Percentiles rank a stretch among this genome's conserved stretches.
Conservation (phyloP, 1,140 invertebrate species). For the Drosophila neocordata region DNA sequence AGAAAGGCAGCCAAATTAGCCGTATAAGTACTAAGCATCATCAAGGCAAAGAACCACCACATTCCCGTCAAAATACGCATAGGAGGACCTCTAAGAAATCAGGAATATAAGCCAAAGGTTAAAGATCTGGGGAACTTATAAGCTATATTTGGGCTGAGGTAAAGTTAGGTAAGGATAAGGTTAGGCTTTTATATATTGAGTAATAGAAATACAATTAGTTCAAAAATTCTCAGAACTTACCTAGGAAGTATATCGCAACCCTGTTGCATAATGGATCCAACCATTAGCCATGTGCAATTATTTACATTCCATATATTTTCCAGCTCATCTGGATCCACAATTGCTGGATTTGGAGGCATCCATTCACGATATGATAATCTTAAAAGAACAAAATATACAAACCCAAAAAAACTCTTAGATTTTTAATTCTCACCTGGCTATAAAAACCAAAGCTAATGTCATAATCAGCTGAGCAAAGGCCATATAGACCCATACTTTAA, state of each 20-base stretch:
- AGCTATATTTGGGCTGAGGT: constrained; percentile 40
- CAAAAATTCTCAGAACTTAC: constrained; percentile 80
- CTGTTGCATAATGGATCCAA: constrained; percentile 92
- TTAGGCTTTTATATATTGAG: too few relatives aligned
- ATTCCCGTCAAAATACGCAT: constrained; percentile 92
- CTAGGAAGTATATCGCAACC: constrained; percentile 91
- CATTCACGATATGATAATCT: constrained; percentile 94
- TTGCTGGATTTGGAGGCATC: constrained; percentile 91
- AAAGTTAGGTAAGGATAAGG: constrained; percentile 33
- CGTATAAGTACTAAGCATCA: constrained; percentile 97
- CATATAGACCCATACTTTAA: constrained; percentile 98
- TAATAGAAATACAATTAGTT: too few relatives aligned
- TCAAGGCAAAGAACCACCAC: constrained; percentile 98
- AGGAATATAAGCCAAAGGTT: not conserved
- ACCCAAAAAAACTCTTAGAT: not conserved
- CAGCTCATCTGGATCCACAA: constrained; percentile 88
- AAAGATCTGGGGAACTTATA: not conserved
- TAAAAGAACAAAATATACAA: not conserved
- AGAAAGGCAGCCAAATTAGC: constrained; percentile 97
- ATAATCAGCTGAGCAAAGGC: constrained; percentile 96
- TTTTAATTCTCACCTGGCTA: constrained; percentile 89
- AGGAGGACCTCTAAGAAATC: constrained; percentile 87
- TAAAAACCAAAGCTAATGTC: constrained; percentile 93
- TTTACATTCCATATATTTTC: constrained; percentile 91
- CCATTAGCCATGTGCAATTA: constrained; percentile 90